phyloP scores from a whole-genome alignment of 2,797 vertebrate genomes.

The Simalia tracyae region DNA sequence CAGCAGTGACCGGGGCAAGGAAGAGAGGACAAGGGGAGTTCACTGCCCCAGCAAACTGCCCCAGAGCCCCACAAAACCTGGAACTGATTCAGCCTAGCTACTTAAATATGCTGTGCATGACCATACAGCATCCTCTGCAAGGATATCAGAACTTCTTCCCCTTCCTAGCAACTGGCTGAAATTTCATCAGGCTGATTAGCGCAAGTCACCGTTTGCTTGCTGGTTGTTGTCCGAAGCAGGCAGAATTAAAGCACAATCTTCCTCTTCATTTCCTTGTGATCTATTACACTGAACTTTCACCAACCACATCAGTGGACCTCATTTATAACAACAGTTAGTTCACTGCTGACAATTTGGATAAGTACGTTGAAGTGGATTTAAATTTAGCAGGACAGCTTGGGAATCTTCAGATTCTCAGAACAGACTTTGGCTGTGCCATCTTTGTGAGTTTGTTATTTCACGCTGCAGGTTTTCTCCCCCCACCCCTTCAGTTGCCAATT shows the following conservation, averaged over 20 bases:
- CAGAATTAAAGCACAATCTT: constrained; percentile 53
- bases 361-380: constrained; percentile 27
- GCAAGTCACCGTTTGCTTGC: constrained; percentile 55
- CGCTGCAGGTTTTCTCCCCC: constrained; percentile 46
- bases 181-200: constrained; percentile 68
- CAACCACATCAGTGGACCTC: constrained; percentile 23
- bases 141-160: constrained; percentile 60
- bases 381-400: constrained; percentile 41
- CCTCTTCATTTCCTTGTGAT: constrained; percentile 25
- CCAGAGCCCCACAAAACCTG: background rate
- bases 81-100: background rate
- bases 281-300: constrained; percentile 43
- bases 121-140: constrained; percentile 59
- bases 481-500: constrained; percentile 6
- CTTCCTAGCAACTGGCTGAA: constrained; percentile 70
- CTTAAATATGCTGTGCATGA: constrained; percentile 56
- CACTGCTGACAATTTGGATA: constrained; percentile 41
- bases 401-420: constrained; percentile 33
- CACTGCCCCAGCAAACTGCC: background rate
- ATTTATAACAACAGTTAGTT: constrained; percentile 27
- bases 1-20: background rate
- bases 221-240: constrained; percentile 58
- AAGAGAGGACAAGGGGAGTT: background rate
- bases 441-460: constrained; percentile 23
- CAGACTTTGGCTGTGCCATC: constrained; percentile 17